Base-by-base conservation (phyloP, 1,140 invertebrate species). In the Macrobrachium rosenbergii region DNA sequence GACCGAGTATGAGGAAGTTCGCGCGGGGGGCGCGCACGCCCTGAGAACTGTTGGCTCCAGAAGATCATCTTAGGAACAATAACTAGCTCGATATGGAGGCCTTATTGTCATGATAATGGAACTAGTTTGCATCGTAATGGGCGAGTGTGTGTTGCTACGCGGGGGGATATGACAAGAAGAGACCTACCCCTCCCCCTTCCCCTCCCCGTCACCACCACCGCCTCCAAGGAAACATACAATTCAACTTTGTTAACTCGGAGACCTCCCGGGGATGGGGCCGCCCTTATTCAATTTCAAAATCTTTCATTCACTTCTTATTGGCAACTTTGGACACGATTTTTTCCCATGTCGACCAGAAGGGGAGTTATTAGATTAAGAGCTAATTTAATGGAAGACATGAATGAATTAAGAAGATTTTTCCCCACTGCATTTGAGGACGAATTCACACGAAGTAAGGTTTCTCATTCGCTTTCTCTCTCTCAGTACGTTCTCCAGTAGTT, bases 91-190 rank as follows among this genome's bases (percentile, higher is more conserved):
- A 86, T 89, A 89, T 86, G 79, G 82, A 82, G 73, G 82, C 76
- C 88, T 89, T 89, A 89, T 89, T 89, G 88, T 89, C 88, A 89
- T 89, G 83, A 85, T 89, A 89, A 89, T 89, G 83, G 83, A 82
- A 82, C 83, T 89, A 89, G 77, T 89, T 86, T 89, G 88, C 88
- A 89, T 89, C 78, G 83, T 89, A 89, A 89, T 89, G 83, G 75
- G 43, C 67, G 76, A 37, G 59, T 45, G 76, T 87, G 85, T 87
- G 82, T 83, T 83, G 75, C 69, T 83, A 88, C 77, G 76, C 76
- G 77, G 60, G 69, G 81, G 87, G 69, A 88, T 88, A 88, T 88
- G 87, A 88, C 87, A 83, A 62, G 76, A 69, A 79, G 75, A 52
- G 73, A 59, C 59, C 67, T 79, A 60, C 83, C 45, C 83, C 60